Evolutionary conservation across 2,797 vertebrate species (phyloP), one percentile per base, ranked within the genome.

Genomic region (Varecia variegata): DNA sequence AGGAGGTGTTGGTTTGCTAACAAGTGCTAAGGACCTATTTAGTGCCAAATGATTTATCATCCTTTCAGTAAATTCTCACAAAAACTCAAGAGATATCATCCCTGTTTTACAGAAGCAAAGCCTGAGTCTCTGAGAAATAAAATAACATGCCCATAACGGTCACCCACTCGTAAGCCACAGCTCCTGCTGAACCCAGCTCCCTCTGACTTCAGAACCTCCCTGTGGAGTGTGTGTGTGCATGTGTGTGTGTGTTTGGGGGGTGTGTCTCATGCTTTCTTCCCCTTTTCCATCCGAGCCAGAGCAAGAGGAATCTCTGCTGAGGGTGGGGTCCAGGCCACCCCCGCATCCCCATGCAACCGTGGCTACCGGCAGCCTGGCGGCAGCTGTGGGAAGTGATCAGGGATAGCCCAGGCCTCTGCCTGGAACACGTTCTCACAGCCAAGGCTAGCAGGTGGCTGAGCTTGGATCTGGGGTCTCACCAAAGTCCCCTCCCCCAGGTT

Each of bases 321-420:
- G 7, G 20, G 3, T 3, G 4, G 10, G n/a, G 13, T 4, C 7
- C 23, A 4, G 25, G 65, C 15, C 35, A 14, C 32, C 40, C 1
- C 7, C 35, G 5, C 8, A 2, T 9, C 25, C 2, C 5, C 6
- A 1, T 17, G n/a, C 6, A 1, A 2, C 4, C 0, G 0, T n/a
- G 52, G 54, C 38, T 60, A 27, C n/a, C 13, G 32, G 58, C 3
- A 2, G 9, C 21, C 17, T 50, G 65, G 54, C n/a, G 11, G 4
- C 58, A 68, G 30, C 13, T 0, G 0, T 0, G 15, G 30, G 43
- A 17, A 67, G 1, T 4, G 3, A 12, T 60, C 30, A 12, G 65
- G 32, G 18, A n/a, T 0, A 5, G 18, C 11, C 38, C 15, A 2
- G 40, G 70, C 21, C 21, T 7, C 60, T 5, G 11, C 43, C 30